Percentiles rank a stretch among this genome's conserved stretches.
Conservation (phyloP, 2,888 invertebrate species). For the Acleris laterana region DNA sequence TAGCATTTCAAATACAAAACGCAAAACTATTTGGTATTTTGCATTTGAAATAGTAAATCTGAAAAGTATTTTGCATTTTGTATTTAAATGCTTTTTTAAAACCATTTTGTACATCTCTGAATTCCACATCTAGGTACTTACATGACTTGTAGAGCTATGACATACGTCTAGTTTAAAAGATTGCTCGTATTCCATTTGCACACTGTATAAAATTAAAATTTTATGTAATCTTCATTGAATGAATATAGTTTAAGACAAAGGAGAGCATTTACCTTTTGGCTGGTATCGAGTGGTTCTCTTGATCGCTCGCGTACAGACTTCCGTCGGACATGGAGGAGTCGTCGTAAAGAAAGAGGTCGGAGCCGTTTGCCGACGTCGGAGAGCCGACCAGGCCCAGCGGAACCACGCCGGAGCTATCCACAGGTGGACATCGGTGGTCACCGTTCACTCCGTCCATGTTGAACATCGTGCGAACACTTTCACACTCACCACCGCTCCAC, state of each 20-base stretch:
- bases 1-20: too few species aligned
- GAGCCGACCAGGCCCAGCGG: constrained; percentile 54
- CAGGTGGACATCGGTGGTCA: constrained; percentile 46
- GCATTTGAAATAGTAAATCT: too few species aligned
- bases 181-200: too few species aligned
- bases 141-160: too few species aligned
- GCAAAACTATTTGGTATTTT: too few species aligned
- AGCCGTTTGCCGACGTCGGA: constrained; percentile 82
- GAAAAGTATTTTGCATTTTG: too few species aligned
- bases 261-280: constrained; percentile 84
- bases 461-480: constrained; percentile 36
- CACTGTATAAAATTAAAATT: too few species aligned
- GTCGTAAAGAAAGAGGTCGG: constrained; percentile 89
- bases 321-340: constrained; percentile 85
- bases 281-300: constrained; percentile 89
- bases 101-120: too few species aligned
- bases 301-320: constrained; percentile 91
- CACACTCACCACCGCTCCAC: constrained; percentile 16
- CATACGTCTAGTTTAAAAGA: too few species aligned
- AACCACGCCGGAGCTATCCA: constrained; percentile 49
- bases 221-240: background rate
- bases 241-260: background rate
- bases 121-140: too few species aligned
- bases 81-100: too few species aligned
- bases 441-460: constrained; percentile 57